Evolutionary conservation across 37 sponge, comb jelly and placozoan genomes (phyloP).

Genomic region (Cliona cf. orientalis): DNA sequence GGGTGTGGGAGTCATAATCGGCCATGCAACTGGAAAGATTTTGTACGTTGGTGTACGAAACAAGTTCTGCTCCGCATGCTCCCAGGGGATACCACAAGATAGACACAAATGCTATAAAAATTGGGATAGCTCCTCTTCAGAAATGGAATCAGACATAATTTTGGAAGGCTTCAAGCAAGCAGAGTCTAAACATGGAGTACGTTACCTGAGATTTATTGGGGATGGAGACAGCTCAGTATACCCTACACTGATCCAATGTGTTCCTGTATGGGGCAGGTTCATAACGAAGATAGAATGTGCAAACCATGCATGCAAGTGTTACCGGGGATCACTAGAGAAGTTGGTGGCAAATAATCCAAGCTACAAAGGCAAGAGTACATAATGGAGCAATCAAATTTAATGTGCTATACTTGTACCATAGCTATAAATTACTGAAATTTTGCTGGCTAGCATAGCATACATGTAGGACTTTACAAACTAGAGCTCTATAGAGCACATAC

Average conservation of each 20-base stretch:
- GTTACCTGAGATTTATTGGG: conserved; percentile 27
- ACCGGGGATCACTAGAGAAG: conserved; percentile 39
- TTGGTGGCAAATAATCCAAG: conserved; percentile 45
- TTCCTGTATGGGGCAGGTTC: conserved; percentile 21
- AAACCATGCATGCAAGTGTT: conserved; percentile 59
- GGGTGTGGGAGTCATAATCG: conserved; percentile 52
- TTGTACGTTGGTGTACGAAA: conserved; percentile 48
- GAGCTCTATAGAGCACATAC: too few relatives aligned
- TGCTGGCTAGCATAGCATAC: too few relatives aligned
- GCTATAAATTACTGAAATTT: too few relatives aligned
- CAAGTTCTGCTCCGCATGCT: conserved; percentile 47
- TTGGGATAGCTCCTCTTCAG: conserved; percentile 39
- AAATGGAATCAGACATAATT: conserved; percentile 59
- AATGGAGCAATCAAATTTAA: too few relatives aligned
- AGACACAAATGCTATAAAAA: conserved; percentile 29
- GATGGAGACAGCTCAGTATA: conserved; percentile 53
- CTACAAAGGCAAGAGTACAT: conserved; percentile 49
- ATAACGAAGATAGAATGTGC: conserved; percentile 64
- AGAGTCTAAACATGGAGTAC: conserved; percentile 43
- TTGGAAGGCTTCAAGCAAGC: conserved; percentile 49
- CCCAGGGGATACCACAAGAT: neutral
- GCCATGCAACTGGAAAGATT: conserved; percentile 36
- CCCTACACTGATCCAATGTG: conserved; percentile 31
- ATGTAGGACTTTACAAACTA: too few relatives aligned
- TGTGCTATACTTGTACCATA: too few relatives aligned